These are phyloP conservation scores for Sabatieria punctata DNA, from an alignment of 2,888 invertebrate genomes.

Conservation along the genomic window DNA sequence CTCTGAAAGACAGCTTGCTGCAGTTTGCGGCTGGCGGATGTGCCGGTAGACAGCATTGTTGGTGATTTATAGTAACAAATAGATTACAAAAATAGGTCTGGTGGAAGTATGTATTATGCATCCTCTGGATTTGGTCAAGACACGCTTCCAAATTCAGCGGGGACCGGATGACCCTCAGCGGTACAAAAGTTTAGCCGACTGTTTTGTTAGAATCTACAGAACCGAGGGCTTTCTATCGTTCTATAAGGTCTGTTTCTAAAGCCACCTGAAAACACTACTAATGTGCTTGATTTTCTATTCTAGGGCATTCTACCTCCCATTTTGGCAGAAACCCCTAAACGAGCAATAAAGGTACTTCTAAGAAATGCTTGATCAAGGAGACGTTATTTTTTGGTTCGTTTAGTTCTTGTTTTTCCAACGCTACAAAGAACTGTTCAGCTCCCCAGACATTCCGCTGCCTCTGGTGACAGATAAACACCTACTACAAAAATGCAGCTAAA, in stretches of 20 bases:
- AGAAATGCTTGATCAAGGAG: background rate
- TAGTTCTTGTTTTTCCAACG: conserved; percentile 80
- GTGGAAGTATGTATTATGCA: conserved; percentile 91
- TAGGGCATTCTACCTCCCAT: conserved; percentile 85
- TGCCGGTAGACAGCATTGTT: conserved; percentile 44
- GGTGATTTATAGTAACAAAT: conserved; percentile 1
- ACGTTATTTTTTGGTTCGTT: conserved; percentile 23
- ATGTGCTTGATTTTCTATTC: too few species aligned
- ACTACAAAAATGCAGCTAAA: too few species aligned
- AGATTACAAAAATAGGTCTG: conserved; percentile 43
- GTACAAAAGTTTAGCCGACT: conserved; percentile 64
- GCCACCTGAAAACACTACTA: too few species aligned
- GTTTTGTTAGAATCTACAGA: conserved; percentile 68
- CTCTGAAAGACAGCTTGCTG: conserved; percentile 48
- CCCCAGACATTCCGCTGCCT: conserved; percentile 46
- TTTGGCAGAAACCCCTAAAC: conserved; percentile 78
- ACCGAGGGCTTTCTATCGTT: conserved; percentile 49
- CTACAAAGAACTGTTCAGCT: conserved; percentile 65
- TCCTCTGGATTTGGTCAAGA: conserved; percentile 80
- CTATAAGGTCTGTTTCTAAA: conserved; percentile 19
- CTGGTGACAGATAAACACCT: conserved; percentile 43
- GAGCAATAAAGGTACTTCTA: conserved; percentile 57
- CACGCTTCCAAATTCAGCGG: conserved; percentile 60
- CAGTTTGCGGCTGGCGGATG: conserved; percentile 74
- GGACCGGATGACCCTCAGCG: conserved; percentile 40